These are phyloP conservation scores for Asarcornis scutulata DNA, from an alignment of 2,113 vertebrate genomes.

Conservation along the genomic window DNA sequence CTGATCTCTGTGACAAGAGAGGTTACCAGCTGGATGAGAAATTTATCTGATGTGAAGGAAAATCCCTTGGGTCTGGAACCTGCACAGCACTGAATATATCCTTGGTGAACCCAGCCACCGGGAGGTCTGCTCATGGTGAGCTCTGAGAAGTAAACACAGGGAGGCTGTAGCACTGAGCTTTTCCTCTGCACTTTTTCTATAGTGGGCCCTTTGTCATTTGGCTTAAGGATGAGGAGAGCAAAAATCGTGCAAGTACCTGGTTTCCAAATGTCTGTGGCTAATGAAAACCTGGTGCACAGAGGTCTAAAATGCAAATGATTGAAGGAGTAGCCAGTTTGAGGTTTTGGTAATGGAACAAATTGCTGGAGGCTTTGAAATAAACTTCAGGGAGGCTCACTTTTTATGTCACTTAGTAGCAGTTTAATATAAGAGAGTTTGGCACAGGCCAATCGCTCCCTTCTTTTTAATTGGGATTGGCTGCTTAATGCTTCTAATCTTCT, in stretches of 20 bases:
- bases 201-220: not conserved
- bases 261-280: not conserved
- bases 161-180: too few species aligned
- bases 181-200: not conserved
- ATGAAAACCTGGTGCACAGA: not conserved
- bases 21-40: not conserved
- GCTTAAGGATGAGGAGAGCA: not conserved
- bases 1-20: accelerated
- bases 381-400: not conserved
- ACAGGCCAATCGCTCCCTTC: not conserved
- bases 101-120: not conserved
- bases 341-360: not conserved
- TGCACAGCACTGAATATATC: not conserved
- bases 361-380: not conserved
- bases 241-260: accelerated
- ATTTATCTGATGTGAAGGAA: not conserved
- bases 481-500: not conserved
- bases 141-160: not conserved
- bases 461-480: not conserved
- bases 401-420: not conserved
- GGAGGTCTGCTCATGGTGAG: not conserved
- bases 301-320: not conserved
- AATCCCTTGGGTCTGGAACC: not conserved
- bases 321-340: not conserved
- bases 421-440: not conserved